Conservation (phyloP, 1,140 invertebrate genomes). For the Listronotus bonariensis region DNA sequence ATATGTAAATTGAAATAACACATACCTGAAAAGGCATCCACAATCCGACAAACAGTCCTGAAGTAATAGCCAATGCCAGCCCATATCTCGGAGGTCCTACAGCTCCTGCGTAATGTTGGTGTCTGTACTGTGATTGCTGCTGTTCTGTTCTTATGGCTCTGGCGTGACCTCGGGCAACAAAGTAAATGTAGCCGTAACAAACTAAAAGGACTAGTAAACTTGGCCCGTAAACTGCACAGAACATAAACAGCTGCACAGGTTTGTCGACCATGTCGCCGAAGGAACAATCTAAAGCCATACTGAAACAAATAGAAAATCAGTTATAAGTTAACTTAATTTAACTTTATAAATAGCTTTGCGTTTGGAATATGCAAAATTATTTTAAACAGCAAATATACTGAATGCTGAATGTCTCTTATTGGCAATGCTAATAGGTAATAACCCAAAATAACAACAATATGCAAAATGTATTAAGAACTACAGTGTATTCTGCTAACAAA, state of each 20-base stretch:
- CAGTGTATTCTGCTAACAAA: too few species aligned
- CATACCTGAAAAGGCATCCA: conserved; percentile 69
- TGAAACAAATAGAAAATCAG: conserved; percentile 42
- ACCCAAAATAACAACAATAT: too few species aligned
- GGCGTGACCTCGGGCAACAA: conserved; percentile 68
- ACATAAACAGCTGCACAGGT: conserved; percentile 60
- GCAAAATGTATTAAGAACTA: too few species aligned
- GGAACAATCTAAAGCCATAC: conserved; percentile 54
- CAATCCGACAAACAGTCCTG: conserved; percentile 65
- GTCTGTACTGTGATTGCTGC: conserved; percentile 62
- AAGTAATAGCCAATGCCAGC: conserved; percentile 66
- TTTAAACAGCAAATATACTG: too few species aligned
- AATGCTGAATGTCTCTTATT: too few species aligned
- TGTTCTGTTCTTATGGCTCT: conserved; percentile 67
- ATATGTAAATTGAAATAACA: background rate
- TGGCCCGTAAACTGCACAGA: conserved; percentile 64
- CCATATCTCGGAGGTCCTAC: conserved; percentile 62
- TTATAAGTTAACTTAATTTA: too few species aligned
- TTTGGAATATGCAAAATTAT: too few species aligned
- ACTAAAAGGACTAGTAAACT: conserved; percentile 62
- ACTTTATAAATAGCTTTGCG: too few species aligned
- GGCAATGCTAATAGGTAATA: too few species aligned
- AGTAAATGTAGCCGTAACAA: conserved; percentile 70
- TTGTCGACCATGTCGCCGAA: conserved; percentile 58
- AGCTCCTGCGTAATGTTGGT: conserved; percentile 21